phyloP scores from a whole-genome alignment of 2,113 vertebrate species.

The Lagopus muta region DNA sequence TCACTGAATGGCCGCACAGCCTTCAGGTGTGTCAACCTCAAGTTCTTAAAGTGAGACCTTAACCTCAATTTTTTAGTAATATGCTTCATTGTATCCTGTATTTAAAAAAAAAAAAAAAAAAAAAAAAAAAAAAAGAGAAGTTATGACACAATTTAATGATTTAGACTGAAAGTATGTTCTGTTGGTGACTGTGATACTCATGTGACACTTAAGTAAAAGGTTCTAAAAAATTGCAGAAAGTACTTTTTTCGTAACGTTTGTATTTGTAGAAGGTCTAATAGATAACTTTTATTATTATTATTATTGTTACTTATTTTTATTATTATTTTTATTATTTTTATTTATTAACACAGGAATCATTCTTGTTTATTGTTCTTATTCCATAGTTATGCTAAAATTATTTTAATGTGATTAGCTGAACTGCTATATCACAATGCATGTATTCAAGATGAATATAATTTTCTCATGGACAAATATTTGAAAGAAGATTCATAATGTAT shows the following conservation, averaged over 20 bases:
- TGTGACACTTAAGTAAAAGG: background rate
- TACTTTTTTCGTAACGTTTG: background rate
- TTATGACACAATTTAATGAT: background rate
- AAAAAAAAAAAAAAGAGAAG: background rate
- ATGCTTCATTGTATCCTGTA: background rate
- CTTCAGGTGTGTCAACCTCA: too few species aligned
- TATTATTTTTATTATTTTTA: background rate
- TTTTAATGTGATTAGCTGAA: background rate
- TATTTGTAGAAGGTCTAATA: background rate
- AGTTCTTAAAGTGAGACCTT: background rate
- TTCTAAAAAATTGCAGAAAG: background rate
- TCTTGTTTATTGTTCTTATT: background rate
- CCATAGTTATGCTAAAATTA: background rate
- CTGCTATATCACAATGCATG: background rate
- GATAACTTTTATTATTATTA: background rate
- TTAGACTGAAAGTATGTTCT: accelerated
- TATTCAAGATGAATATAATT: background rate
- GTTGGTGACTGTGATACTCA: background rate
- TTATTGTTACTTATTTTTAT: too few species aligned
- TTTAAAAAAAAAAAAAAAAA: too few species aligned
- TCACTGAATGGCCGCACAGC: too few species aligned
- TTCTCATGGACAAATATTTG: slow-evolving; percentile 6
- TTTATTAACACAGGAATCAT: background rate
- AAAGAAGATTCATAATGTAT: background rate
- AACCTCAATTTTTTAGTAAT: background rate